These are phyloP conservation scores for Albula goreensis DNA, from an alignment of 2,113 vertebrate species.

Conservation along the genomic window DNA sequence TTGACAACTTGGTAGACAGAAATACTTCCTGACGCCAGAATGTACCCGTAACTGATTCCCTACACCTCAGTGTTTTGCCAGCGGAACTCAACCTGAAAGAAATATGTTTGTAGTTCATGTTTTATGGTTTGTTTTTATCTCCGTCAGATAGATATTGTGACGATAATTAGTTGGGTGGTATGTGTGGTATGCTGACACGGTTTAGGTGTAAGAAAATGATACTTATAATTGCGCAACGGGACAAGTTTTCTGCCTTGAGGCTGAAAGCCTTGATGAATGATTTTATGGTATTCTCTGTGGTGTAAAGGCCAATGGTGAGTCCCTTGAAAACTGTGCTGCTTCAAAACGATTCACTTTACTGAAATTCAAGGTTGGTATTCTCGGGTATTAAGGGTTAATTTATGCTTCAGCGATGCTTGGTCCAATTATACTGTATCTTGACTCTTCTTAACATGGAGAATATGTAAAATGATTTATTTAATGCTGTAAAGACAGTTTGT, in stretches of 20 bases:
- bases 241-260: no score
- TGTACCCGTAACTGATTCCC: no score
- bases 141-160: neutral
- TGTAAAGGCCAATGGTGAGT: neutral
- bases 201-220: neutral
- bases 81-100: no score
- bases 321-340: neutral
- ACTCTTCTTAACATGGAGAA: constrained; percentile 43
- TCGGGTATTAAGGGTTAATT: constrained; percentile 53
- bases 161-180: no score
- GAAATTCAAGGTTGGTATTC: neutral
- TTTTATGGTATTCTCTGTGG: neutral
- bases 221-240: neutral
- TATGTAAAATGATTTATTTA: constrained; percentile 41
- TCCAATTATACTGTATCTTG: constrained; percentile 54
- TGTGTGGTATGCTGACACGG: no score
- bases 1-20: no score
- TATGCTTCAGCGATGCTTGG: constrained; percentile 61
- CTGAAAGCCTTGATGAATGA: no score
- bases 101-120: no score
- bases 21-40: no score
- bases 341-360: constrained; percentile 1
- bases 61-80: no score
- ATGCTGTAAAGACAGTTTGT: neutral
- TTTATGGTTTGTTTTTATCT: neutral